Base-by-base conservation (phyloP, 2,797 vertebrate species). In the Oophaga sylvatica region DNA sequence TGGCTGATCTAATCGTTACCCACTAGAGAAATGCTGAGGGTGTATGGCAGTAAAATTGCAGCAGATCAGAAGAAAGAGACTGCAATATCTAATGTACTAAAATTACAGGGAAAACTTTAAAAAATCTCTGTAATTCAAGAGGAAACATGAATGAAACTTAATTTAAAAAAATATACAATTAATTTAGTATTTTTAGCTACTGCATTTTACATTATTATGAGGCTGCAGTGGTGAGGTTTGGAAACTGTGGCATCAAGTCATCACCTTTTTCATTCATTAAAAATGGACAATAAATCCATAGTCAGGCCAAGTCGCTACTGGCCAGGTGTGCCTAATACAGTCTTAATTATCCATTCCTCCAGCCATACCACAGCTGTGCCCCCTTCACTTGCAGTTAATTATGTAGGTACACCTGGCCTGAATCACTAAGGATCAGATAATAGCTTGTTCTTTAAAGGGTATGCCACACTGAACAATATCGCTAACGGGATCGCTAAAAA, bases 321-420 rank as follows among this genome's bases (percentile, higher is more conserved):
- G 73, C 73, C 75, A 77, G 75, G 75, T 77, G 75, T 77, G 75
- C 48, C 48, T 77, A 41, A 73, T 73, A 45, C 45, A 73, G 15
- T 10, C 31, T 15, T 73, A 71, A 68, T 41, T 71, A 75, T 48
- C 9, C 4, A 11, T 7, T 48, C 22, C 75, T n/a, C 6, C 3
- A 10, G 31, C 70, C 19, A 7, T 53, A 13, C 12, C 48, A 1
- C 75, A 77, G 62, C 60, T 81, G 80, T 67, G 80, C 45, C 80
- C 77, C 19, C 62, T 26, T 81, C 62, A 81, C 80, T 60, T 67
- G 79, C 7, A 45, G 59, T 5, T 81, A 65, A 81, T 81, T 81
- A 53, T 11, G n/a, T 20, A 10, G 63, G 4, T 48, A 63, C 80
- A 81, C 80, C 80, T 81, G 80, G 80, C 60, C 80, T n/a, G 31